Percentiles rank a stretch among this genome's conserved stretches.
These are phyloP conservation scores for Lagopus leucura DNA, from an alignment of 2,113 vertebrate species.

Conservation along the genomic window DNA sequence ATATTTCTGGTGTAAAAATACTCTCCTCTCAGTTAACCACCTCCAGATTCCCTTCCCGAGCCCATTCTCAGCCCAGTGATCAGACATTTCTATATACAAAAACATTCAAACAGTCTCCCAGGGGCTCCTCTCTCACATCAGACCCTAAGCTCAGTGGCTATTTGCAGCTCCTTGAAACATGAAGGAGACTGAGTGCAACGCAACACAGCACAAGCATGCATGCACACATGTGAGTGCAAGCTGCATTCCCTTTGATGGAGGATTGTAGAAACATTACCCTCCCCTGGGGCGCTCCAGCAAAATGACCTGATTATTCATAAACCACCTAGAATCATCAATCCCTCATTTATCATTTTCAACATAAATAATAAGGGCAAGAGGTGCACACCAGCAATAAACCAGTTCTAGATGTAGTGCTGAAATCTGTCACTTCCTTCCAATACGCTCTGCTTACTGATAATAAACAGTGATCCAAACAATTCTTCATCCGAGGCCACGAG, in stretches of 20 bases:
- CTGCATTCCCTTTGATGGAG: constrained; percentile 7
- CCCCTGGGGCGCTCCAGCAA: neutral
- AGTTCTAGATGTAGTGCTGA: constrained; percentile 1
- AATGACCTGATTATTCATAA: constrained; percentile 63
- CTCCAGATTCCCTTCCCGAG: constrained; percentile 56
- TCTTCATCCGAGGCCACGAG: neutral
- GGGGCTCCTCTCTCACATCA: constrained; percentile 22
- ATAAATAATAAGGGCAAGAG: constrained; percentile 14
- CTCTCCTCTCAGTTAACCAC: constrained; percentile 45
- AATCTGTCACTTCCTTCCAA: constrained; percentile 7
- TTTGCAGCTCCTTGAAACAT: constrained; percentile 31
- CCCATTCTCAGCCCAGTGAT: constrained; percentile 4
- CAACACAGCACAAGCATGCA: neutral
- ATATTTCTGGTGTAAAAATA: constrained; percentile 59
- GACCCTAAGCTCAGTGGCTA: neutral
- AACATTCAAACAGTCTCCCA: constrained; percentile 26
- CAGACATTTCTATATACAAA: constrained; percentile 21
- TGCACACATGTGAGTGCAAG: neutral
- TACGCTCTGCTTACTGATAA: constrained; percentile 4
- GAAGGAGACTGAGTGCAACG: neutral
- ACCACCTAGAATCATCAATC: constrained; percentile 51
- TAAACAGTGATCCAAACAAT: neutral
- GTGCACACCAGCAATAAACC: neutral
- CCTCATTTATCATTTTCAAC: constrained; percentile 60
- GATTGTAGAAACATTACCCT: constrained; percentile 36